These are phyloP conservation scores for Caenorhabditis remanei DNA, from an alignment of 1,140 invertebrate species.

Conservation along the genomic window DNA sequence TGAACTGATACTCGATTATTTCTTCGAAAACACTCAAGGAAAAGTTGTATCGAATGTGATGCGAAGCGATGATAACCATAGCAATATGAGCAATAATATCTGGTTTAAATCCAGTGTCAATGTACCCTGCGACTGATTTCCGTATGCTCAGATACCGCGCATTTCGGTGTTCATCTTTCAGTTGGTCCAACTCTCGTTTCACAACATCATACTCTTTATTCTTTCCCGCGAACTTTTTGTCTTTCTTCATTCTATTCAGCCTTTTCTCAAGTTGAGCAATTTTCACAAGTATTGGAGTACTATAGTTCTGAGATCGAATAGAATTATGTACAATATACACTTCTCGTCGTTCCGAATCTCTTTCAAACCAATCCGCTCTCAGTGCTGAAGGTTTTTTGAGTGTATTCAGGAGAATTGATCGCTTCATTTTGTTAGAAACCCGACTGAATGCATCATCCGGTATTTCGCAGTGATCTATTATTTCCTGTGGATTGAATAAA, in stretches of 20 bases:
- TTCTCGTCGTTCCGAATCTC: background rate
- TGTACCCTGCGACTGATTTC: conserved; percentile 89
- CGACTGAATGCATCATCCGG: background rate
- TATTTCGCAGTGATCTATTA: background rate
- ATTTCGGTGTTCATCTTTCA: conserved; percentile 78
- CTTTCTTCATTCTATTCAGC: conserved; percentile 82
- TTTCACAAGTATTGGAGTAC: too few species aligned
- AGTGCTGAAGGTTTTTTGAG: background rate
- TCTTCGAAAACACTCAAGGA: conserved; percentile 88
- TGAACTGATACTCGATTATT: conserved; percentile 88
- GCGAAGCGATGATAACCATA: conserved; percentile 91
- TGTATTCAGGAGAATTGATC: background rate
- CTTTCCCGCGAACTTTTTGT: background rate
- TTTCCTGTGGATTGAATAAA: background rate
- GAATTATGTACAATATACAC: background rate
- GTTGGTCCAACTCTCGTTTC: background rate
- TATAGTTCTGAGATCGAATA: background rate
- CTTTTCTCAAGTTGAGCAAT: conserved; percentile 80
- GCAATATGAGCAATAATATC: conserved; percentile 94
- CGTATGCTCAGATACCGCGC: conserved; percentile 93
- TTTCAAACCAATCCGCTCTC: conserved; percentile 2
- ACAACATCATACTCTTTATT: background rate
- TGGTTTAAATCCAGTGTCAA: conserved; percentile 93
- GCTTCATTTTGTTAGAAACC: background rate
- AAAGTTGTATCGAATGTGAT: conserved; percentile 93